Base-by-base conservation (phyloP, 2,888 invertebrate genomes). In the Tipula helvola region DNA sequence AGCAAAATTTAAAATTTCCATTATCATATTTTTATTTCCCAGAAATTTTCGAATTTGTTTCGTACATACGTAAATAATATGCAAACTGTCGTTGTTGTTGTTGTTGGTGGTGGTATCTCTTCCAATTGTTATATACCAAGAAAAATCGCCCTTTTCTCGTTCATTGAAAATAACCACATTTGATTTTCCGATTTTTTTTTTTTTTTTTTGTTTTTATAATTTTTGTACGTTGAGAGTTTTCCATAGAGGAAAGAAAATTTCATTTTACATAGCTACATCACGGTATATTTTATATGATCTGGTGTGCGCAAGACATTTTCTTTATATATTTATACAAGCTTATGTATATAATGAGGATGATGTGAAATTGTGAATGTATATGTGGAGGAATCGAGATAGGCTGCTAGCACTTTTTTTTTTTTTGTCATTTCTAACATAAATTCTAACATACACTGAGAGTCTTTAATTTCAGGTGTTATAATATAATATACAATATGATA, bases 71-170 rank as follows among this genome's bases (percentile, higher is more conserved):
- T 71, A 71, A 18, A 71, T 71, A 71, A 71, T 71, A 28, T 71
- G 71, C 18, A 71, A 71, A 28, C 2, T 18, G 28, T 52, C n/a
- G n/a, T 52, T 52, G 28, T 71, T 71, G n/a, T n/a, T n/a, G n/a
- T n/a, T n/a, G n/a, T n/a, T n/a, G n/a, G n/a, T n/a, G n/a, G n/a
- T n/a, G 71, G 71, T 28, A 71, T 71, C 18, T 28, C 18, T 18
- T 12, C 39, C 39, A 28, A 28, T 28, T 10, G 1, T n/a, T 16
- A 52, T 57, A 71, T 71, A 71, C 71, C 71, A 71, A 71, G 71
- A 71, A 71, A 71, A 71, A 71, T 71, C 71, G 71, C 71, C 71
- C 71, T 71, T 71, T 71, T 71, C 71, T 71, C 71, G 71, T 71
- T 71, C 71, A 71, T 71, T 71, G 71, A 71, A 71, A 71, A 71